Base-by-base conservation (phyloP, 2,888 invertebrate species). In the Seladonia tumulorum region DNA sequence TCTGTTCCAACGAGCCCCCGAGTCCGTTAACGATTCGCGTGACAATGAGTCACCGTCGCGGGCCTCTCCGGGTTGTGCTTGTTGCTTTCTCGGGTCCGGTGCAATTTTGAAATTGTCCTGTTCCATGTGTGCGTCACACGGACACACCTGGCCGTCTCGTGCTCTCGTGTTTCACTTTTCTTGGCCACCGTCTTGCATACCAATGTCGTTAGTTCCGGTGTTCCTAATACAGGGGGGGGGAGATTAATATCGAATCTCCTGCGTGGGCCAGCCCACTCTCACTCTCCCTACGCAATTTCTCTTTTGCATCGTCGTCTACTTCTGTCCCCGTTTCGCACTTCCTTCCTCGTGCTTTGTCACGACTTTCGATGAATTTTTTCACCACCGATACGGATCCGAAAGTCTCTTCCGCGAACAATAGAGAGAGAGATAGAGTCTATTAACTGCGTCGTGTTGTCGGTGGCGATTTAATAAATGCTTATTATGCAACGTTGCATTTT, bases 41-140 rank as follows among this genome's bases (percentile, higher is more conserved):
- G 85, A 88, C 90, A 90, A 90, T 91, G 91, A 90, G 78, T 91
- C 90, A 91, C 85, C 39, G 49, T 22, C n/a, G 57, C 79, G 82
- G 78, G 76, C 49, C 86, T 76, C 35, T 42, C 53, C 63, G n/a
- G n/a, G 60, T 16, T 16, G 1, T 10, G 42, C 60, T 71, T 16
- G 60, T 74, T 14, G 49, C 84, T 86, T 87, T 88, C 85, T 80
- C 82, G 66, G 8, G 53, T 8, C 53, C 53, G 81, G 18, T 76
- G 75, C 77, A 88, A 85, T 86, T 87, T 85, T 42, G n/a, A 83
- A 83, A 87, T 87, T 63, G 83, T 82, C 66, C 68, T 2, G 47
- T 2, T n/a, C n/a, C 45, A 73, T 49, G 29, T 35, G 35, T 22
- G 22, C 29, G 68, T 53, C 60, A 47, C 60, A 47, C 25, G 7